Conservation (phyloP, 2,113 vertebrate genomes). For the Egretta garzetta region DNA sequence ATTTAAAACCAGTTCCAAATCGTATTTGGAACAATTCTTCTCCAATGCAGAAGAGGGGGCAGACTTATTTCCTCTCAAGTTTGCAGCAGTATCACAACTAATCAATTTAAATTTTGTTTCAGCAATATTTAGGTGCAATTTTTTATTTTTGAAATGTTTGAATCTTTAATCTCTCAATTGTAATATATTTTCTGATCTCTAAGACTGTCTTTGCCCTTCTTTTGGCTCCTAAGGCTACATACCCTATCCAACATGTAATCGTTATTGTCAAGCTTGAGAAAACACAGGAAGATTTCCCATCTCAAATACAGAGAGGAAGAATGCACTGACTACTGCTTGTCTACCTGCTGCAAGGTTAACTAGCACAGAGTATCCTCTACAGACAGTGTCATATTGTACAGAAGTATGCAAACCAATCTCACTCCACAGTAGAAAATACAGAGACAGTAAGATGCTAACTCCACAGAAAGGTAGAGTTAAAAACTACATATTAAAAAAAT, state of each 20-base stretch:
- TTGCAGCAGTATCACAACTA: neutral
- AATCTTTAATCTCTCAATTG: neutral
- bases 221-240: neutral
- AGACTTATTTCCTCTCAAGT: neutral
- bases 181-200: neutral
- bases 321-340: neutral
- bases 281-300: neutral
- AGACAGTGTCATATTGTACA: neutral
- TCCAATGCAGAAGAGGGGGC: neutral
- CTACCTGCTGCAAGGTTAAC: neutral
- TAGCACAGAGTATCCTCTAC: neutral
- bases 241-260: neutral
- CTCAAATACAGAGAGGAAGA: neutral
- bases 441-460: neutral
- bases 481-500: neutral
- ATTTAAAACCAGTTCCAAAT: neutral
- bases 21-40: neutral
- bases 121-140: neutral
- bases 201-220: neutral
- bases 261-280: neutral
- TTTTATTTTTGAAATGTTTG: neutral
- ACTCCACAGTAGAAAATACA: neutral
- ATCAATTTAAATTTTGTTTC: neutral
- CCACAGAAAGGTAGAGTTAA: neutral
- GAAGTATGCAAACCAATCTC: neutral